Percentiles rank a stretch among this genome's conserved stretches.
phyloP scores from a whole-genome alignment of 2,888 invertebrate species.

The Tribolium freemani region DNA sequence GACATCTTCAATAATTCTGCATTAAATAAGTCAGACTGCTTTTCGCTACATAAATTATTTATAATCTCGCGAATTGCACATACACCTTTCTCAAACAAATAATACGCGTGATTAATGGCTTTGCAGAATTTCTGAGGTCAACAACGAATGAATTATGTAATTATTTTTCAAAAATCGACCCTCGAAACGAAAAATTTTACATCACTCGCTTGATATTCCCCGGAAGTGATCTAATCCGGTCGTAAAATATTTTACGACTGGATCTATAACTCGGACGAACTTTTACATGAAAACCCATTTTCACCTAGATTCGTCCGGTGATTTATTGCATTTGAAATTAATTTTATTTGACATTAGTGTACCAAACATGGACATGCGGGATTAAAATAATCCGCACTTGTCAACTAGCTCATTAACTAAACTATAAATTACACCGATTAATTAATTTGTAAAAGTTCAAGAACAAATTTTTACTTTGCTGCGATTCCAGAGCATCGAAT shows the following conservation, averaged over 20 bases:
- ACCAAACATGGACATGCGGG: slow-evolving; percentile 4
- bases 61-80: slow-evolving; percentile 30
- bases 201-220: not conserved
- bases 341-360: not conserved
- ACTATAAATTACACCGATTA: slow-evolving; percentile 14
- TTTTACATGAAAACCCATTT: slow-evolving; percentile 3
- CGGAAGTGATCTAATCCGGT: slow-evolving; percentile 18
- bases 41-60: slow-evolving; percentile 36
- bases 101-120: slow-evolving; percentile 21
- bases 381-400: slow-evolving; percentile 4
- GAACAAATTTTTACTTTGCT: not conserved
- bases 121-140: slow-evolving; percentile 8
- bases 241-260: slow-evolving; percentile 25
- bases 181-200: slow-evolving; percentile 1
- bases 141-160: slow-evolving; percentile 1
- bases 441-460: slow-evolving; percentile 3
- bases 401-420: slow-evolving; percentile 2
- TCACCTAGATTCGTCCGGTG: slow-evolving; percentile 14
- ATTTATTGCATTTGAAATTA: slow-evolving; percentile 11
- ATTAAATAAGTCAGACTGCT: slow-evolving; percentile 32
- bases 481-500: not conserved
- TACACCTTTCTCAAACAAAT: slow-evolving; percentile 33
- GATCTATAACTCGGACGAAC: slow-evolving; percentile 1
- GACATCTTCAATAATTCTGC: slow-evolving; percentile 29
- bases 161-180: slow-evolving; percentile 7